These are phyloP conservation scores for Campoletis sonorensis DNA, from an alignment of 1,140 invertebrate species.

Conservation along the genomic window DNA sequence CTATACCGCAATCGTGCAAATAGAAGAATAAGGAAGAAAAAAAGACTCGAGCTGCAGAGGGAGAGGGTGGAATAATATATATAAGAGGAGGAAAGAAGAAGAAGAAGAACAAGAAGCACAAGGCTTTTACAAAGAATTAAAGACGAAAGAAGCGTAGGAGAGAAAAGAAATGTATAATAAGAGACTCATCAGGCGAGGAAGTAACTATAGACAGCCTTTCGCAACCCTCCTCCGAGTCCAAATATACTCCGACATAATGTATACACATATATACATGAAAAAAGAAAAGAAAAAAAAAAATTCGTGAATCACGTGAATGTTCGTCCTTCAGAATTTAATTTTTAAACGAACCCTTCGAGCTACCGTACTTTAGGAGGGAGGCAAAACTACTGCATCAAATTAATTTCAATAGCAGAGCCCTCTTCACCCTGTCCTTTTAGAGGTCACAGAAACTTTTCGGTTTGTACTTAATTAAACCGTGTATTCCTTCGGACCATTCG, in stretches of 20 bases:
- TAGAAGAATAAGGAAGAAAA: conserved; percentile 45
- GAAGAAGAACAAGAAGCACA: conserved; percentile 31
- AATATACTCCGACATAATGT: not conserved
- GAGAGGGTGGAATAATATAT: conserved; percentile 13
- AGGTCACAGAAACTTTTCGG: conserved; percentile 9
- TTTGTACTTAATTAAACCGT: conserved; percentile 42
- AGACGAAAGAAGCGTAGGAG: conserved; percentile 20
- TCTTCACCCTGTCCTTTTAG: not conserved
- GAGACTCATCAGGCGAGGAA: conserved; percentile 12
- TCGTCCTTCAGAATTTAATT: conserved; percentile 25
- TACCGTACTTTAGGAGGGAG: not conserved
- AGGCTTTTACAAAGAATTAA: conserved; percentile 35
- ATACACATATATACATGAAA: conserved; percentile 1
- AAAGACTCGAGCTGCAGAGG: conserved; percentile 28
- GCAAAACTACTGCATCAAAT: conserved; percentile 20
- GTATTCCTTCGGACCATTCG: not conserved
- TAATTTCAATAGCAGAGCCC: conserved; percentile 10
- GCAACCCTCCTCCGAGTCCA: not conserved
- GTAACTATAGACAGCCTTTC: not conserved
- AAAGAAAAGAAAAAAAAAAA: no score
- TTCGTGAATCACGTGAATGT: conserved; percentile 5
- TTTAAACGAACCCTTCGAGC: conserved; percentile 24
- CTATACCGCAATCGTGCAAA: conserved; percentile 41
- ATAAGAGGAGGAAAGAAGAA: conserved; percentile 21
- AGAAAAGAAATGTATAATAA: conserved; percentile 32